A percentile compares a stretch with the other conserved stretches of the same genome.
These are phyloP conservation scores for Xylophagus ater DNA, from an alignment of 2,888 invertebrate species.

Conservation along the genomic window DNA sequence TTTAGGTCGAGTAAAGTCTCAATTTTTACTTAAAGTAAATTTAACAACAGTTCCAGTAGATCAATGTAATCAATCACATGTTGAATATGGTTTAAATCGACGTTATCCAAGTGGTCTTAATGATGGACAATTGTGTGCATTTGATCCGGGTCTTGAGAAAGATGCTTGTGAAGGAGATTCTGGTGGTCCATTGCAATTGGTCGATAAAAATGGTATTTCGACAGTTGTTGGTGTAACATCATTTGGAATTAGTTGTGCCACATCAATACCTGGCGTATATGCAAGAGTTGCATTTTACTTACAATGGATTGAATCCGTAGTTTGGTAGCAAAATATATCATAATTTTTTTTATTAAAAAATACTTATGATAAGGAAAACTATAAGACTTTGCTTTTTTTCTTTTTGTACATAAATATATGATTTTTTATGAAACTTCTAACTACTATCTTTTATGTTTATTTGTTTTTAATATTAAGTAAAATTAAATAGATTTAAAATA, in stretches of 20 bases:
- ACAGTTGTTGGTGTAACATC: constrained; percentile 30
- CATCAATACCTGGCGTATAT: constrained; percentile 31
- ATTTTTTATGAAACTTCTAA: no score
- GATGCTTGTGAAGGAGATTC: constrained; percentile 35
- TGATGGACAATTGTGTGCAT: constrained; percentile 22
- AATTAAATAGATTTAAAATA: no score
- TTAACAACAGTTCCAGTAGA: constrained; percentile 18
- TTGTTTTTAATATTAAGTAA: no score
- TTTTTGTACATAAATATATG: no score
- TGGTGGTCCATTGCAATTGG: constrained; percentile 30
- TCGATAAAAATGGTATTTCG: constrained; percentile 22
- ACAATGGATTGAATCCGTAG: constrained; percentile 31
- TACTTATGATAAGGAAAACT: no score
- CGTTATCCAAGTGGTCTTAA: constrained; percentile 14
- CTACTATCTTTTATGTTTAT: no score
- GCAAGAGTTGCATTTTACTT: constrained; percentile 31
- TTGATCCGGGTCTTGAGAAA: constrained; percentile 18
- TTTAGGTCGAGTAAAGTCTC: constrained; percentile 19
- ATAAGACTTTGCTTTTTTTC: no score
- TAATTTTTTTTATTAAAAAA: constrained; percentile 2
- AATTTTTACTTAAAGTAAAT: constrained; percentile 19
- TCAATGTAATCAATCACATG: constrained; percentile 18
- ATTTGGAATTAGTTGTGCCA: constrained; percentile 30
- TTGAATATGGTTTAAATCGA: constrained; percentile 9
- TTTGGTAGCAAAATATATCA: no score